Evolutionary conservation across 2,888 invertebrate genomes (phyloP), one percentile per base, ranked within the genome.

Genomic region (Polylopha cassiicola): DNA sequence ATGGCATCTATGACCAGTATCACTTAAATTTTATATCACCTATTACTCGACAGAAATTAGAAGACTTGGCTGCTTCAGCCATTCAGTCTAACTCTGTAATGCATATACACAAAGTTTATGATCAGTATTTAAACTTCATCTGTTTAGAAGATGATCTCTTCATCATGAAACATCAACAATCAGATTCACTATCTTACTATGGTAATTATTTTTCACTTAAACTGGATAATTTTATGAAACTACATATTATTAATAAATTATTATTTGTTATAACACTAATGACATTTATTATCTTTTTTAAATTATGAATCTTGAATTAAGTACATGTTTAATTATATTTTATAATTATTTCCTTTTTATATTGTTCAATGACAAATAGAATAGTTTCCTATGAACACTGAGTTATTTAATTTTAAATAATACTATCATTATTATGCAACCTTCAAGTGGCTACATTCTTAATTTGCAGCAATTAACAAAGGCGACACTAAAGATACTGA

Each of bases 71-170:
- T 1, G 90, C 94, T 0, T 92, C 97, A 1, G 95, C 98, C 0
- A 89, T 99, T 27, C 93, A 95, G 58, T 91, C 95, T 0, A 95
- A 95, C 59, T 92, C 94, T 53, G 95, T 96, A n/a, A 89, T 94
- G 23, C 94, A 93, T 66, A 94, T 99, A 43, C 95, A 96, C 50
- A 98, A 98, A 85, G 94, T 99, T 7, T 98, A 92, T 81, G 99
- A 99, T 76, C 99, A 99, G 78, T 99, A 99, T 87, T 88, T 99
- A 37, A 99, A 99, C 82, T 99, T 99, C 63, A 98, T 99, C 56
- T 94, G 96, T 28, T 84, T 99, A 49, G 99, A 99, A 86, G 98
- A 99, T 78, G 98, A 99, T 70, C 89, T 99, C 73, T 99, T 99
- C 78, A 90, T 95, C 37, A 86, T 98, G 61, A 92, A 95, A 65